These are phyloP conservation scores for Marcusenius ussheri DNA, from an alignment of 2,113 vertebrate species.

Conservation along the genomic window DNA sequence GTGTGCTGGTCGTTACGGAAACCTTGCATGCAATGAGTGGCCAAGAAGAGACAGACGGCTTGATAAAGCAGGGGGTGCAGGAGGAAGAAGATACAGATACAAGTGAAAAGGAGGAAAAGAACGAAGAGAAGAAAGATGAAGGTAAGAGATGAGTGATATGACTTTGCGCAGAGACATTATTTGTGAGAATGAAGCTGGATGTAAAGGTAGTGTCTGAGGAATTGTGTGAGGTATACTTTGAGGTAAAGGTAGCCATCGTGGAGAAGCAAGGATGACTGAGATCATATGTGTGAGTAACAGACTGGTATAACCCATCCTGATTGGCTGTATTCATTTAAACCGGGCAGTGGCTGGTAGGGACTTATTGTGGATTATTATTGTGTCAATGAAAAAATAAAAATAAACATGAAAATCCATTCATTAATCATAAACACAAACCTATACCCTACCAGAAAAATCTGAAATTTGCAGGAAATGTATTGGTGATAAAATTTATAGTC, in stretches of 20 bases:
- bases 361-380: background rate
- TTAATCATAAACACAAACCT: background rate
- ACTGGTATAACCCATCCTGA: background rate
- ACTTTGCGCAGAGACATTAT: background rate
- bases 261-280: background rate
- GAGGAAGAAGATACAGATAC: background rate
- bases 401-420: background rate
- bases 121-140: background rate
- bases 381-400: background rate
- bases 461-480: background rate
- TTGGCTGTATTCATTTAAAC: background rate
- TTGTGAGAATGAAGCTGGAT: background rate
- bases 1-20: conserved; percentile 30
- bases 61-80: background rate
- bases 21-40: background rate
- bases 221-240: too few species aligned
- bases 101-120: background rate
- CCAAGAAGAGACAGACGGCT: background rate
- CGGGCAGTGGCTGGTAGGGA: background rate
- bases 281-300: background rate
- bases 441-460: background rate
- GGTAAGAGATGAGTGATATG: conserved; percentile 23
- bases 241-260: background rate
- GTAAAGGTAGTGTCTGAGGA: background rate
- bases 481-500: background rate